Percentiles rank a stretch among this genome's conserved stretches.
Evolutionary conservation across 2,797 vertebrate species (phyloP).

Genomic region (Poeciliopsis turneri): DNA sequence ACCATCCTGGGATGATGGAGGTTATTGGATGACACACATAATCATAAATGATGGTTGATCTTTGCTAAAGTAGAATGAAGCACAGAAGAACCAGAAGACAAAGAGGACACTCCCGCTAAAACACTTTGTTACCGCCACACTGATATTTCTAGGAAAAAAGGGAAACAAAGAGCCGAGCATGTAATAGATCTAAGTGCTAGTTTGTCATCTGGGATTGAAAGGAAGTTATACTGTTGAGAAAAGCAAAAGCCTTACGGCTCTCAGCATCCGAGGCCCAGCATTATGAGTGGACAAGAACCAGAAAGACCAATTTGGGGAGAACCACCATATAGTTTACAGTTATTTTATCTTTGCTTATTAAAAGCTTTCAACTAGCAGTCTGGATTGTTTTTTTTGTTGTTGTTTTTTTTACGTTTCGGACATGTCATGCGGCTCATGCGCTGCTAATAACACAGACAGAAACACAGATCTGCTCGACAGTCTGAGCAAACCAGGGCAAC

Average conservation of each 20-base stretch:
- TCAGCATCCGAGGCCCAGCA: background rate
- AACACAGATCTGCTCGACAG: background rate
- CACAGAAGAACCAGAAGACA: background rate
- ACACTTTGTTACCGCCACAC: background rate
- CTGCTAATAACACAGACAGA: background rate
- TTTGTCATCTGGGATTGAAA: background rate
- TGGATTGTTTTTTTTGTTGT: too few species aligned
- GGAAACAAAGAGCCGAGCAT: background rate
- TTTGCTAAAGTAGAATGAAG: background rate
- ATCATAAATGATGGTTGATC: background rate
- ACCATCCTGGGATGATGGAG: background rate
- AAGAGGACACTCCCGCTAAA: background rate
- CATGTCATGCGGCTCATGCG: background rate
- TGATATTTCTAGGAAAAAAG: background rate
- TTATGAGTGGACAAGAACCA: background rate
- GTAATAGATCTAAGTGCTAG: background rate
- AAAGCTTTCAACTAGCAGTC: background rate
- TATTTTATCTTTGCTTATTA: background rate
- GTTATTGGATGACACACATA: background rate
- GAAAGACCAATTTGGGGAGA: background rate
- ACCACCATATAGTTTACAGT: background rate
- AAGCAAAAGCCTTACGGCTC: background rate
- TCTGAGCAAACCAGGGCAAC: constrained; percentile 3
- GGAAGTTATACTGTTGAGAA: background rate
- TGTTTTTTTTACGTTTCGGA: background rate